Conservation (phyloP, 2,797 vertebrate genomes). For the Hyperoplus lanceolatus region DNA sequence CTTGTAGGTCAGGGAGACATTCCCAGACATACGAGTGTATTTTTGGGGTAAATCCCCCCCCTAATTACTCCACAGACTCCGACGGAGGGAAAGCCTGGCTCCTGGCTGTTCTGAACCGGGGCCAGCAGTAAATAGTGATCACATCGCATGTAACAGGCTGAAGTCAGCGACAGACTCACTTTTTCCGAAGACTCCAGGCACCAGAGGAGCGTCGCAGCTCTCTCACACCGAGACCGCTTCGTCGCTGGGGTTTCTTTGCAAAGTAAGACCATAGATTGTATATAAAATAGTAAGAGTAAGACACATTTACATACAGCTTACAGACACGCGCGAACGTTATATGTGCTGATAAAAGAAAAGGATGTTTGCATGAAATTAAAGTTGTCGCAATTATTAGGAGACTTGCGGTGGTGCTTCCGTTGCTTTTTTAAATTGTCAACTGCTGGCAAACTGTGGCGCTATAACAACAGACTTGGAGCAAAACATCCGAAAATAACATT, state of each 20-base stretch:
- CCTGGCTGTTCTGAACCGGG: constrained; percentile 39
- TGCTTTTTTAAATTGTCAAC: neutral
- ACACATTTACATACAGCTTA: neutral
- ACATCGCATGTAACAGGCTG: constrained; percentile 58
- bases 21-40: constrained; percentile 1
- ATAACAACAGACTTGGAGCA: neutral
- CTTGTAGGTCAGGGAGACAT: neutral
- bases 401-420: neutral
- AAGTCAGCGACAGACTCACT: constrained; percentile 72
- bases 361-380: neutral
- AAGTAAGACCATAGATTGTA: constrained; percentile 54
- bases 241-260: constrained; percentile 42
- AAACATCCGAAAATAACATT: constrained; percentile 10
- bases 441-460: neutral
- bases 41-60: constrained; percentile 10
- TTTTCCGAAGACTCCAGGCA: constrained; percentile 77
- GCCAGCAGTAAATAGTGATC: constrained; percentile 65
- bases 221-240: constrained; percentile 20
- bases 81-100: constrained; percentile 38
- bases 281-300: no score
- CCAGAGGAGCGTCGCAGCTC: constrained; percentile 39
- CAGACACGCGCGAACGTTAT: neutral
- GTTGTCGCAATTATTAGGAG: neutral
- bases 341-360: neutral
- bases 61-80: constrained; percentile 27